These are phyloP conservation scores for Recurvirostra avosetta DNA, from an alignment of 2,113 vertebrate species.

Conservation along the genomic window DNA sequence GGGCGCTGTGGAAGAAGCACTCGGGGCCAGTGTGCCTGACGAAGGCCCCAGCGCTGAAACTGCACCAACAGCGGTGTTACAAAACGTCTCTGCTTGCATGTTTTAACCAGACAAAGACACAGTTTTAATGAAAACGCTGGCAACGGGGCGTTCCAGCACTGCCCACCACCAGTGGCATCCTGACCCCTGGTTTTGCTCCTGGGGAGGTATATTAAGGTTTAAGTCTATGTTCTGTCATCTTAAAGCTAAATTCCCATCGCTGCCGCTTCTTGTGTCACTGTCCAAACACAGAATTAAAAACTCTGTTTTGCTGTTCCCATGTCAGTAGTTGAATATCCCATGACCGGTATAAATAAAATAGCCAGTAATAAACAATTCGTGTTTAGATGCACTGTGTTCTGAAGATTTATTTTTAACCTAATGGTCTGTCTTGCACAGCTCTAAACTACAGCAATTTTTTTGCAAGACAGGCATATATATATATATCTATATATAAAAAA, in stretches of 20 bases:
- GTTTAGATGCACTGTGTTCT: background rate
- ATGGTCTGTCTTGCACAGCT: background rate
- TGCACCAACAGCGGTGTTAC: rapidly evolving
- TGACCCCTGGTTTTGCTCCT: background rate
- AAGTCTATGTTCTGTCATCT: background rate
- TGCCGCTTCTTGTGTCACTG: background rate
- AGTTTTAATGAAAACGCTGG: background rate
- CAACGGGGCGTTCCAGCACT: background rate
- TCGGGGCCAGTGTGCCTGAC: background rate
- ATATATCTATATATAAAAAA: background rate
- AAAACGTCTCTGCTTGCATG: background rate
- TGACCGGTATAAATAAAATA: background rate
- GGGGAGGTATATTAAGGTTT: background rate
- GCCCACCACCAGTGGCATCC: rapidly evolving
- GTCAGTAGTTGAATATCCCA: background rate
- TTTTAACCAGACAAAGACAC: background rate
- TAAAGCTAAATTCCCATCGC: background rate
- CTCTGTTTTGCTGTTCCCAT: background rate
- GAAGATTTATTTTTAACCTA: background rate
- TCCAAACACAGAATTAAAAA: background rate
- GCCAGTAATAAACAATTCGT: background rate
- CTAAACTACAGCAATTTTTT: background rate
- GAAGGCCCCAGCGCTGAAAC: too few relatives aligned
- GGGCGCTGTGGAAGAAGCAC: background rate
- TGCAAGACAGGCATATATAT: background rate